Evolutionary conservation across 2,113 vertebrate genomes (phyloP), one percentile per base, ranked within the genome.

Genomic region (Centropristis striata): DNA sequence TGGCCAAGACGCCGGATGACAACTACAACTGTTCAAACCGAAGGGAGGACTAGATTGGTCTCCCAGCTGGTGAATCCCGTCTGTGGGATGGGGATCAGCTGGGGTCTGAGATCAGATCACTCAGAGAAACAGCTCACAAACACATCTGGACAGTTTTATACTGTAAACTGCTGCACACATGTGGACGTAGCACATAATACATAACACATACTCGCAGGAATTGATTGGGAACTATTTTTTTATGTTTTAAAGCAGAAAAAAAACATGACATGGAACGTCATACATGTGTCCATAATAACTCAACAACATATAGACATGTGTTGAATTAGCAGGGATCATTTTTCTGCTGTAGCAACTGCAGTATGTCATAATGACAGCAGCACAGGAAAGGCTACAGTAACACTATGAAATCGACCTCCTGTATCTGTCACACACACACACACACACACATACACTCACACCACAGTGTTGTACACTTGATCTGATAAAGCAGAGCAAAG

Each of bases 21-120:
- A 78, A 78, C 84, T 85, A 86, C 73, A 74, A 78, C 79, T 53
- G 81, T 66, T 71, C 27, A 37, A 70, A 70, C 39, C 5, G n/a
- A 60, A 53, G 58, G 70, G 69, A 20, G 71, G 71, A 80, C 58
- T 64, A 16, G 83, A 86, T 80, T 46, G 8, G 60, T 51, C 10
- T 50, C 44, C 71, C 77, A 84, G 69, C 67, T 86, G 60, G 70
- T 70, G 25, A 47, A 71, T 79, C 72, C 74, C 77, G 83, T 88
- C 80, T 73, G 27, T 28, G 57, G 57, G 73, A 77, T 55, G 44
- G 51, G 71, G 55, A 27, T 72, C 57, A 78, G 63, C 57, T 47
- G 51, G 28, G 14, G n/a, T 25, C 27, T 39, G 16, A 59, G 50
- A 71, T 71, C 51, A 71, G 68, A 12, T 13, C 53, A 46, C 13